Evolutionary conservation across 2,113 vertebrate genomes (phyloP), one percentile per base, ranked within the genome.

Genomic region (Eretmochelys imbricata): DNA sequence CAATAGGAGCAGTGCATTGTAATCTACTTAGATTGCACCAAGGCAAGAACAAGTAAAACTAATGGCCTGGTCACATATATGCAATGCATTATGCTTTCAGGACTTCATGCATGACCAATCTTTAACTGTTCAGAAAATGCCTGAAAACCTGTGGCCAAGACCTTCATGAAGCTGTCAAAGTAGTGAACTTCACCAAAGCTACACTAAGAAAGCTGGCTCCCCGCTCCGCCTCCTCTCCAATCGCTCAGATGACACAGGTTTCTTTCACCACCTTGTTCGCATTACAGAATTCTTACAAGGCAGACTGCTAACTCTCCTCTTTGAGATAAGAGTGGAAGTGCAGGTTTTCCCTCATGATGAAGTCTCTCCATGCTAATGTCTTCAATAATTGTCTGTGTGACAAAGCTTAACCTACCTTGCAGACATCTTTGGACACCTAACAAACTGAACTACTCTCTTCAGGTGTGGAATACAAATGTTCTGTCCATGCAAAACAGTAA

Each of bases 41-140:
- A 79, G 72, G 69, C n/a, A 95, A 88, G 90, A 88, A 65, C 1
- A 88, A 14, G 5, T 59, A n/a, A 82, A 95, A 31, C 24, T 22
- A 65, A 93, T 1, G 29, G 29, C 54, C 85, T 17, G 38, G 31
- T 12, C 48, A 48, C 4, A 4, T 3, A 4, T 24, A 54, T 16
- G 35, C 42, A n/a, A 57, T 62, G 17, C 79, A 29, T 2, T 48
- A 54, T 29, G 27, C 19, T 5, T 55, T 57, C 51, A 50, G 5
- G 1, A 16, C 78, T 24, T 78, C 78, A 59, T 88, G 48, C 78
- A 50, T 25, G 62, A 20, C 12, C 4, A 12, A 38, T 78, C 88
- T 93, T 89, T 51, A 72, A 87, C 50, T 1, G 1, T 4, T 72
- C 81, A 17, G 8, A 80, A 95, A 85, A 93, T 42, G 6, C 24